phyloP scores from a whole-genome alignment of 2,113 vertebrate genomes.

The Cyanocitta stelleri region DNA sequence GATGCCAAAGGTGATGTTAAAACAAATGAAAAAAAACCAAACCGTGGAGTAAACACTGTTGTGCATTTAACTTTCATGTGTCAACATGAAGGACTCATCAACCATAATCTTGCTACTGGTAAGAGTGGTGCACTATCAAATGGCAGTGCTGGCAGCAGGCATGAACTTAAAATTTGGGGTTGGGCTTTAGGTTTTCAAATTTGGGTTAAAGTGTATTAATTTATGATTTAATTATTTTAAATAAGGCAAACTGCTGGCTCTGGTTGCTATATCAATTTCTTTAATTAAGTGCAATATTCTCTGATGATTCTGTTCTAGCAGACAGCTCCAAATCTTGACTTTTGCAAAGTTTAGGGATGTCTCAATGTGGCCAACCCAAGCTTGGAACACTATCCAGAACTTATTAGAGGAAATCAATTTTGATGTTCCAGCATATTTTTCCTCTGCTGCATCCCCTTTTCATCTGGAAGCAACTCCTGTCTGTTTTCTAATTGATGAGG shows the following conservation, averaged over 20 bases:
- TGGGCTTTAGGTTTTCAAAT: background rate
- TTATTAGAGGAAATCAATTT: conserved; percentile 9
- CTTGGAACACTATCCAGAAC: background rate
- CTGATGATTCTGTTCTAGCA: background rate
- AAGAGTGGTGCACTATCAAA: background rate
- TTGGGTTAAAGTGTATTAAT: background rate
- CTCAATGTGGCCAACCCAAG: background rate
- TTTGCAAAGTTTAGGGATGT: background rate
- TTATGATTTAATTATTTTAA: background rate
- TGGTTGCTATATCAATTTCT: background rate
- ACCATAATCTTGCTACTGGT: background rate
- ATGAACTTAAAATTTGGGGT: background rate
- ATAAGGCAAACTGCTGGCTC: background rate
- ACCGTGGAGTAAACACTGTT: background rate
- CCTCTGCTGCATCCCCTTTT: conserved; percentile 23
- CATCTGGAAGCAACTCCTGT: conserved; percentile 22
- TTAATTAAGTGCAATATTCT: conserved; percentile 14
- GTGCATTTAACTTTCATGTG: conserved; percentile 5
- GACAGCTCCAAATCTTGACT: background rate
- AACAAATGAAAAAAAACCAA: background rate
- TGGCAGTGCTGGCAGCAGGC: background rate
- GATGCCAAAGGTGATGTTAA: conserved; percentile 43
- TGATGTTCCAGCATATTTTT: conserved; percentile 27
- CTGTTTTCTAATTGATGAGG: conserved; percentile 44
- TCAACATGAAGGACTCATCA: conserved; percentile 1